phyloP scores from a whole-genome alignment of 2,888 invertebrate genomes.

The Criorhina ranunculi region DNA sequence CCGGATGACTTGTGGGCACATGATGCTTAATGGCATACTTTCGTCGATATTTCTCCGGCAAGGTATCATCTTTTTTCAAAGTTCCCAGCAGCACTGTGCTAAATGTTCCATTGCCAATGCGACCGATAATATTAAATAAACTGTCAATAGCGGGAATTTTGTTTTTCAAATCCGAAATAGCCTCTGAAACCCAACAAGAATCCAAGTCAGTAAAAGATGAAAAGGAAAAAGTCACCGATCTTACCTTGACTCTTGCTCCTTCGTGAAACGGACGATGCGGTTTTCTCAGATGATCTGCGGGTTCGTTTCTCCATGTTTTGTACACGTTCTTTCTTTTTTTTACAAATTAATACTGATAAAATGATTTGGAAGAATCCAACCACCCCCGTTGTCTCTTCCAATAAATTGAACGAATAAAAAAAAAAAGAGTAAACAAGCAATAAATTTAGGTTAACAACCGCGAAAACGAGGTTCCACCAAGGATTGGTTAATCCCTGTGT shows the following conservation, averaged over 20 bases:
- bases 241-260: slow-evolving; percentile 56
- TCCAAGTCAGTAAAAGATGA: background rate
- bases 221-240: background rate
- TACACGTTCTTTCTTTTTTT: background rate
- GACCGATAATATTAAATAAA: slow-evolving; percentile 88
- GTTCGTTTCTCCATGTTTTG: slow-evolving; percentile 42
- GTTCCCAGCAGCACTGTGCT: slow-evolving; percentile 93
- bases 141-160: slow-evolving; percentile 87
- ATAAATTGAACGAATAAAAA: background rate
- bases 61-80: slow-evolving; percentile 84
- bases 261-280: background rate
- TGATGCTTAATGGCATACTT: slow-evolving; percentile 94
- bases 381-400: slow-evolving; percentile 18
- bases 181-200: slow-evolving; percentile 78
- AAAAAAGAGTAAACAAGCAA: slow-evolving; percentile 37
- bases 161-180: slow-evolving; percentile 81
- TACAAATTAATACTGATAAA: slow-evolving; percentile 38
- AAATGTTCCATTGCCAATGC: slow-evolving; percentile 94
- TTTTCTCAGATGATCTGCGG: slow-evolving; percentile 44
- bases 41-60: slow-evolving; percentile 85
- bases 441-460: slow-evolving; percentile 52
- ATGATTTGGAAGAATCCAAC: slow-evolving; percentile 10
- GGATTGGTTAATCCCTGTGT: background rate
- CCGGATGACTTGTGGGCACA: slow-evolving; percentile 94
- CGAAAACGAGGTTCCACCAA: slow-evolving; percentile 22